These are phyloP conservation scores for Tiliqua scincoides DNA, from an alignment of 2,113 vertebrate species.

Conservation along the genomic window DNA sequence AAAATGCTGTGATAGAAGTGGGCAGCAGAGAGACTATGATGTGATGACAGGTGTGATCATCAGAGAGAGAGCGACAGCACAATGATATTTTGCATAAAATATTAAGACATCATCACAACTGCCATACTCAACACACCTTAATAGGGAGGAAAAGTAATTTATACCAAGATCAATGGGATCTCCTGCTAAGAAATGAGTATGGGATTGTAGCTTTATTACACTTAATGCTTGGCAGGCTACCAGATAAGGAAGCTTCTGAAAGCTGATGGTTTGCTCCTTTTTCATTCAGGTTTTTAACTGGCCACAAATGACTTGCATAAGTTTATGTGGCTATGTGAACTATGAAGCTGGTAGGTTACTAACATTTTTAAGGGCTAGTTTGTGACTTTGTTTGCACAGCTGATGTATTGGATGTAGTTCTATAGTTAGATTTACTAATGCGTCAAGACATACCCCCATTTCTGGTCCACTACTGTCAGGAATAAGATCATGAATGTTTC, in stretches of 20 bases:
- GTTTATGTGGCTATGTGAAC: too few relatives aligned
- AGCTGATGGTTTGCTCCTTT: background rate
- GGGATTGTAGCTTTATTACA: background rate
- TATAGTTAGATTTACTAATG: background rate
- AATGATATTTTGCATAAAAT: background rate
- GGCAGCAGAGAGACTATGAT: background rate
- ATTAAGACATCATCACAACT: background rate
- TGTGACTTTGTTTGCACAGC: background rate
- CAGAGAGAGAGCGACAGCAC: background rate
- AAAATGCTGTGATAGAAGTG: background rate
- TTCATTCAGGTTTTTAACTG: background rate
- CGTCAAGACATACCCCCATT: slow-evolving; percentile 83
- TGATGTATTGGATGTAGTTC: background rate
- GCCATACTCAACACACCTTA: background rate
- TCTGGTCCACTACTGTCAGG: slow-evolving; percentile 91
- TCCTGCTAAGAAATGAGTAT: background rate
- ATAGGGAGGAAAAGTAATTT: background rate
- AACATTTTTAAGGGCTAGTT: background rate
- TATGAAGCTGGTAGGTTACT: background rate
- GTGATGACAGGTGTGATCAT: background rate
- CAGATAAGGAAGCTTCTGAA: background rate
- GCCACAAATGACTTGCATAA: background rate
- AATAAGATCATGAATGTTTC: slow-evolving; percentile 92
- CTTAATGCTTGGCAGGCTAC: background rate
- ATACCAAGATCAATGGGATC: background rate